A percentile compares a stretch with the other conserved stretches of the same genome.
These are phyloP conservation scores for Nannoperca australis DNA, from an alignment of 2,797 vertebrate species.

Conservation along the genomic window DNA sequence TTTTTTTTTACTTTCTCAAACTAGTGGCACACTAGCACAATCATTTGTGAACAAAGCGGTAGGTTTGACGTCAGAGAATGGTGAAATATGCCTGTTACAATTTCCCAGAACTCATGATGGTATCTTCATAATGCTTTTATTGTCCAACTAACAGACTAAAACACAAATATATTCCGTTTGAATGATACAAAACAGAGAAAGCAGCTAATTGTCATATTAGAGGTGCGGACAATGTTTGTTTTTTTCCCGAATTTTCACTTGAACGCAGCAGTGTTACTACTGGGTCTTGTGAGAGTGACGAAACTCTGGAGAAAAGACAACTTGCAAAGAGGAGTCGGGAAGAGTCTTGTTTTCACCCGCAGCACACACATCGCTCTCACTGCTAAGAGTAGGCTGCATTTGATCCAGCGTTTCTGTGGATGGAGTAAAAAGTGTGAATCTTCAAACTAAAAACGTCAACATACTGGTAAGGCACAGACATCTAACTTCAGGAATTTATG, in stretches of 20 bases:
- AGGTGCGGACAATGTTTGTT: too few relatives aligned
- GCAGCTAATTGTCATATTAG: too few relatives aligned
- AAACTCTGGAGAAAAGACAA: background rate
- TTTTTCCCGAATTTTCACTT: background rate
- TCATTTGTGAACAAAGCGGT: background rate
- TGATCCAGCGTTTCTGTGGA: background rate
- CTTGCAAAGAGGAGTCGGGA: background rate
- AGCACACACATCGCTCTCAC: background rate
- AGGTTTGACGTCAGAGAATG: background rate
- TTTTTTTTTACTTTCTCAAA: background rate
- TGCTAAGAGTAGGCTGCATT: rapidly evolving
- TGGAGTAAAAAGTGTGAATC: background rate
- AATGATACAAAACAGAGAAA: background rate
- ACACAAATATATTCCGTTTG: background rate
- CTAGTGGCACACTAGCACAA: background rate
- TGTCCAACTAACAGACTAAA: too few relatives aligned
- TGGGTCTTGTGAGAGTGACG: slow-evolving; percentile 42
- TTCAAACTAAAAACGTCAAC: background rate
- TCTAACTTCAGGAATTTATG: background rate
- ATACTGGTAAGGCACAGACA: slow-evolving; percentile 41
- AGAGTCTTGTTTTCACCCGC: background rate
- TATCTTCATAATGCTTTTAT: too few relatives aligned
- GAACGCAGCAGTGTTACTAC: slow-evolving; percentile 38
- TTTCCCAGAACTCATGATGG: background rate
- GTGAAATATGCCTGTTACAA: background rate